phyloP scores from a whole-genome alignment of 2,888 invertebrate genomes.

The Helobdella robusta region DNA sequence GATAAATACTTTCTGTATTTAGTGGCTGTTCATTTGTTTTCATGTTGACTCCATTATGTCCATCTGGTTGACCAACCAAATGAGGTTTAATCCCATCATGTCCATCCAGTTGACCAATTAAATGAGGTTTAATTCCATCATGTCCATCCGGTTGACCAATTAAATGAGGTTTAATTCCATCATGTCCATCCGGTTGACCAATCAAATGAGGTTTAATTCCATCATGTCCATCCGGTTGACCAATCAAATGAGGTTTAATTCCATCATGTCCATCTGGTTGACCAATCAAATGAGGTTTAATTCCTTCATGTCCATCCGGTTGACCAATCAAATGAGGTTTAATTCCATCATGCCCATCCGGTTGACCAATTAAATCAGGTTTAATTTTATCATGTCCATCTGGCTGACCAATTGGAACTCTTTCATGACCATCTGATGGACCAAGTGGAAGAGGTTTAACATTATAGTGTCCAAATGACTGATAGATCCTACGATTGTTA shows the following conservation, averaged over 20 bases:
- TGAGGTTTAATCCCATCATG: background rate
- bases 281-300: too few species aligned
- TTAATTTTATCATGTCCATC: too few species aligned
- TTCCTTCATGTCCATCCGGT: constrained; percentile 19
- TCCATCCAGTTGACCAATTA: constrained; percentile 16
- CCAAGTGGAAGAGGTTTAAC: too few species aligned
- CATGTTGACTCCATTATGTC: background rate
- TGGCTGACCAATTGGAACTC: too few species aligned
- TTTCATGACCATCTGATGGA: constrained; percentile 19
- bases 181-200: constrained; percentile 20
- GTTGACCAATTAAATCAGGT: too few species aligned
- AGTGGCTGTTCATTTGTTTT: too few species aligned
- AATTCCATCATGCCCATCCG: constrained; percentile 13
- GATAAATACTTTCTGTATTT: too few species aligned
- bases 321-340: background rate
- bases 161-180: too few species aligned
- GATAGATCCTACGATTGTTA: too few species aligned
- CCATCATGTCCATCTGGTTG: constrained; percentile 17
- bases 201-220: background rate
- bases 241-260: background rate
- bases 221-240: constrained; percentile 18
- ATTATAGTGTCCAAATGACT: too few species aligned
- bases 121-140: background rate
- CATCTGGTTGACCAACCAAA: constrained; percentile 17
- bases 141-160: too few species aligned